Base-by-base conservation (phyloP, 2,888 invertebrate species). In the Horisme vitalbata region DNA sequence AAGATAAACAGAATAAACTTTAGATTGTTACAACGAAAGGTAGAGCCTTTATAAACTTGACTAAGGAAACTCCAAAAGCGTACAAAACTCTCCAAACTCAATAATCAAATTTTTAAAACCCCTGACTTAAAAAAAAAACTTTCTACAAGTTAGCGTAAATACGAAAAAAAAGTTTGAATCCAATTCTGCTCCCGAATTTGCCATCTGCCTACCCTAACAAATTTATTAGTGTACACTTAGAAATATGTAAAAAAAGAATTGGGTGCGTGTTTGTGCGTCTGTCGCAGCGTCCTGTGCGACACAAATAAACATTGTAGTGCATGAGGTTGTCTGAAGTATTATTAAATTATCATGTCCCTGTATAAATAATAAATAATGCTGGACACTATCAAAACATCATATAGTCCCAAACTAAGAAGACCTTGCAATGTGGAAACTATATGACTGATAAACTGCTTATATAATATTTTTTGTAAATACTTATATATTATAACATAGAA, bases 161-260 rank as follows among this genome's bases (percentile, higher is more conserved):
- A 31, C 26, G 34, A 8, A 31, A 30, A 26, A 46, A 26, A 46
- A 46, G 39, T 46, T 46, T 5, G 11, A 21, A 41, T 36, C 24
- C 11, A 31, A 34, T 46, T 41, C n/a, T 5, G 18, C 14, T n/a
- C 18, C 11, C 10, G 14, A 26, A 11, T 26, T 26, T 26, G 18
- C 28, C 30, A 15, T 37, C 30, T 31, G 39, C 33, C 37, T 47
- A 33, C 41, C 48, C 34, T 38, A 38, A 36, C 44, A 23, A 39
- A 51, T 32, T 43, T 46, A 51, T 39, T 36, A 28, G 46, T 41
- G 31, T 39, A 20, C 7, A 21, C 30, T 10, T 13, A n/a, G 18
- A 34, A 13, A 39, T 13, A 13, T 31, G 18, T 31, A 24, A 7
- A 32, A 37, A 27, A 11, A 38, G 37, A 43, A 30, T 23, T 28